Evolutionary conservation across 2,113 vertebrate species (phyloP), one percentile per base, ranked within the genome.

Genomic region (Pampusana beccarii): DNA sequence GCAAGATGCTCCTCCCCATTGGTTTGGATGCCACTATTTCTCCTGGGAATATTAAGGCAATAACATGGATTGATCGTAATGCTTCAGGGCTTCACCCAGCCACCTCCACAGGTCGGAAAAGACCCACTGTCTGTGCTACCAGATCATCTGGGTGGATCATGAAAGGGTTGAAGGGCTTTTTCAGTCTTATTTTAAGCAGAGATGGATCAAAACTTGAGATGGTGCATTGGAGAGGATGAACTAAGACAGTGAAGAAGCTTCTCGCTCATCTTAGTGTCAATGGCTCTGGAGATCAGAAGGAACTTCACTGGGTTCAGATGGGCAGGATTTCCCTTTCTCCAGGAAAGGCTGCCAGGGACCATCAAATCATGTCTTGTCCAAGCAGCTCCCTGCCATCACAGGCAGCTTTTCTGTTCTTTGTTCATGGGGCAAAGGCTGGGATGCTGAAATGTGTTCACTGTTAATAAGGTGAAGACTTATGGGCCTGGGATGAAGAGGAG

Each of bases 51-150:
- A 33, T 13, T 3, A 29, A 67, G 50, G 50, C 13, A 75, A 12
- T 33, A 34, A 13, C 23, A 9, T 1, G 44, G 50, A 24, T 0
- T 9, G 42, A 31, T 21, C 46, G 46, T 70, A 2, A 0, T 15
- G 24, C 42, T 79, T 50, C 82, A 58, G 81, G 28, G 33, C 24
- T 79, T 58, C 34, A 48, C 21, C 11, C n/a, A 48, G 40, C 20
- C 66, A 61, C 44, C 21, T n/a, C 48, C 46, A 38, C 25, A 12
- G 20, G 56, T 7, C 66, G 73, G 38, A 16, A 78, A n/a, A 74
- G 5, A 34, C 40, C 15, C 25, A 34, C 9, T 40, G 5, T 8
- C 57, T 8, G 0, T 20, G 50, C 40, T 73, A 40, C 40, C 40
- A n/a, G 44, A 44, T 13, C 50, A 58, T 36, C 75, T 46, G 31